Conservation (phyloP, 2,797 vertebrate species). For the Peromyscus eremicus region DNA sequence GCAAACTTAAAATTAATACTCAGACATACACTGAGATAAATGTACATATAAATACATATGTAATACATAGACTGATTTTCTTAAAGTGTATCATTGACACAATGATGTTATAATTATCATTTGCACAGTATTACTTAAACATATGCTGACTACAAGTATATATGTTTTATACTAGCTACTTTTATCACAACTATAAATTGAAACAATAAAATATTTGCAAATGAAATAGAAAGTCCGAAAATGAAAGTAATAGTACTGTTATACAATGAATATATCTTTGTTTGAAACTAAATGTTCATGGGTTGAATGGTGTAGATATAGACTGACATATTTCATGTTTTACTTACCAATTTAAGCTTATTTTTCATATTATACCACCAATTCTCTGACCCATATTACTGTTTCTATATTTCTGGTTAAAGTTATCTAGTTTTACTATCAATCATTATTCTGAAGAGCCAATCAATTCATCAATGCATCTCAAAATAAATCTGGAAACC, state of each 20-base stretch:
- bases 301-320: neutral
- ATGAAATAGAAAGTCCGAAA: slow-evolving; percentile 33
- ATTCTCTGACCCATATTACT: neutral
- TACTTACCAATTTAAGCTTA: neutral
- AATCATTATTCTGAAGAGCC: neutral
- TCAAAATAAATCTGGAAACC: slow-evolving; percentile 29
- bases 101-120: neutral
- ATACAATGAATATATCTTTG: neutral
- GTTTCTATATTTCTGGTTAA: neutral
- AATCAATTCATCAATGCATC: neutral
- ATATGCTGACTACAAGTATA: neutral
- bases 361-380: neutral
- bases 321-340: slow-evolving; percentile 5
- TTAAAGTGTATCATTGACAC: neutral
- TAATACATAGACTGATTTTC: neutral
- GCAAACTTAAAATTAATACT: neutral
- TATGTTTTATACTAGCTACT: neutral
- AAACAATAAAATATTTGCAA: slow-evolving; percentile 39
- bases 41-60: neutral
- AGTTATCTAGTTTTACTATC: neutral
- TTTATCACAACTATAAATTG: slow-evolving; percentile 9
- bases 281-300: neutral
- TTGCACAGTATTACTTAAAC: slow-evolving; percentile 16
- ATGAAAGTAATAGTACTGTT: neutral
- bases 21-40: neutral